Evolutionary conservation across 2,888 invertebrate genomes (phyloP), one percentile per base, ranked within the genome.

Genomic region (Steinernema hermaphroditum): DNA sequence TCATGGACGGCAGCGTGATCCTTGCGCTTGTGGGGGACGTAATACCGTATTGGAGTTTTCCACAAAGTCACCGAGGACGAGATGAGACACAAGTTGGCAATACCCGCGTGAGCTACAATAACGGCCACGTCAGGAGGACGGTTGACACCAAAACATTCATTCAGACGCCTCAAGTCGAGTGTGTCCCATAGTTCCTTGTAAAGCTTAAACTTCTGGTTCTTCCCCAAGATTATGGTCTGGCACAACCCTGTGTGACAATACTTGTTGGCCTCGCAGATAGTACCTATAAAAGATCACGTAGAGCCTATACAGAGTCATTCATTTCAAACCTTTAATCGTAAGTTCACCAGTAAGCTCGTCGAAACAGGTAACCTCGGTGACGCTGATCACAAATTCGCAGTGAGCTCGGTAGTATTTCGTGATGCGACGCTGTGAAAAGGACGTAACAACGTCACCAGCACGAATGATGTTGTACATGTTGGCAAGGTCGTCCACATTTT

Each of bases 11-110:
- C 54, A 27, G 27, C 6, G 54, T 24, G 27, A 6, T 22, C 54
- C 54, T 54, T 54, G 27, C 54, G 54, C 27, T 54, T 54, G 54
- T 54, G 54, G 22, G 54, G 54, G 54, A 54, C 22, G n/a, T 2
- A 2, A 6, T 22, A 6, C 24, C 27, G 54, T 4, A 54, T 54
- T 6, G 54, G 14, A 14, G 24, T 22, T 27, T 54, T 54, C 54
- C 54, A 54, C 6, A 24, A 12, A 4, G 54, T 54, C 6, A 24
- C 12, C 54, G 54, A 54, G 27, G 54, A 54, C 27, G 54, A 54
- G 12, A 54, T 16, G 54, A 54, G 27, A 27, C 54, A 54, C 54
- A 54, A 54, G 27, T 27, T 54, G 27, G 54, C 22, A 27, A 24
- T 2, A 14, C 54, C 54, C 24, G 22, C 8, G 6, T 27, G 24